Conservation (phyloP, 1,140 invertebrate genomes). For the Neodiprion fabricii region DNA sequence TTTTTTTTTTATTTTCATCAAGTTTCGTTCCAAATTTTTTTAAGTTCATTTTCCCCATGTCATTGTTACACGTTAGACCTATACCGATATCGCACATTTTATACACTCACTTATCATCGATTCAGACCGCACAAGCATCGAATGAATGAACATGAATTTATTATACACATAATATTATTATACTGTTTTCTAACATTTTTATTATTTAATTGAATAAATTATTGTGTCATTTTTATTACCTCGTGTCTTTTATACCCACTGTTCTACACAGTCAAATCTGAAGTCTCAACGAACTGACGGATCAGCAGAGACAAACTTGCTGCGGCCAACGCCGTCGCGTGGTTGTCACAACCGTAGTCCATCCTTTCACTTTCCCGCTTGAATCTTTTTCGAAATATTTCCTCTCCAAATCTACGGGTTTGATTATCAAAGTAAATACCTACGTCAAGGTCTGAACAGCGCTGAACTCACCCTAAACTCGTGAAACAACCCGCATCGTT, state of each 20-base stretch:
- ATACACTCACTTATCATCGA: not conserved
- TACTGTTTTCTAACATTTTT: not conserved
- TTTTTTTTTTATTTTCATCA: no score
- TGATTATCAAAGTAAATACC: no score
- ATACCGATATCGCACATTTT: not conserved
- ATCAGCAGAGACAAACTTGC: conserved; percentile 43
- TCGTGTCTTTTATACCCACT: conserved; percentile 35
- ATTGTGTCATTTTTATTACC: not conserved
- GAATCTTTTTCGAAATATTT: not conserved
- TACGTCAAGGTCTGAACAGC: not conserved
- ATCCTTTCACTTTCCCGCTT: conserved; percentile 26
- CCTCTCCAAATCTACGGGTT: not conserved
- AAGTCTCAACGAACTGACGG: conserved; percentile 41
- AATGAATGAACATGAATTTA: not conserved
- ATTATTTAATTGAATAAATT: not conserved
- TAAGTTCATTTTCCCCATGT: no score
- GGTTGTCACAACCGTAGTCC: conserved; percentile 48
- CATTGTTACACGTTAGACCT: no score
- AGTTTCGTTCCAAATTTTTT: no score
- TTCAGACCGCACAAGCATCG: not conserved
- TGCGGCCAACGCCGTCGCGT: conserved; percentile 42
- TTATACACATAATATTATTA: not conserved
- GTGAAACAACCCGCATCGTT: conserved; percentile 45
- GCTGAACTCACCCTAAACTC: conserved; percentile 30
- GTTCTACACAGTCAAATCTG: not conserved